Base-by-base conservation (phyloP, 2,113 vertebrate genomes). In the Mesembrinibis cayennensis region DNA sequence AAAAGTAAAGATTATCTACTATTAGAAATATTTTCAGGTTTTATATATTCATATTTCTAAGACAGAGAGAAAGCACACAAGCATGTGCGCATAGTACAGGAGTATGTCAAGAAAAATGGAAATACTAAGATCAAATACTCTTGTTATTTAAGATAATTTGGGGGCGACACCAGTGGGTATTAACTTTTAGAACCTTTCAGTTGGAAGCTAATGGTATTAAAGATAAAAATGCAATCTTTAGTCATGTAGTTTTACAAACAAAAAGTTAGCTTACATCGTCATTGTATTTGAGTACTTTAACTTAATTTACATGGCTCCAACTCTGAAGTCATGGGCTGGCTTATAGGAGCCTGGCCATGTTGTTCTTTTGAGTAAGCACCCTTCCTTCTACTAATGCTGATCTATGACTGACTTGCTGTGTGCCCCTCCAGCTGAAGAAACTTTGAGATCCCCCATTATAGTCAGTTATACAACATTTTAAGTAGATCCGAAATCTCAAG, bases 1-100 rank as follows among this genome's bases (percentile, higher is more conserved):
- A 77, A 81, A 83, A 65, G 16, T 18, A 42, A 77, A 71, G 72
- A 26, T 40, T 23, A 59, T 50, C 25, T 72, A 20, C 2, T 30
- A 44, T 40, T 29, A 34, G 3, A 77, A 15, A 16, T 44, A 34
- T 29, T 66, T 53, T 7, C 10, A 40, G 20, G 6, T 44, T 76
- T 67, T 62, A 45, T 42, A 11, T n/a, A 40, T 56, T 34, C 16
- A 20, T 63, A 58, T 19, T 65, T 74, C 5, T 56, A 36, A 40
- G 16, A 40, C 9, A 59, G 27, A 69, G 21, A 65, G 21, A 72
- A 70, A 65, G 7, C 13, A 53, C 25, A 70, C 3, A 47, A 55
- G 2, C 9, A 3, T 11, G 9, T 27, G 9, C 1, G 2, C 6
- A 7, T 76, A 52, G 29, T 13, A 49, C 5, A 45, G 25, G 16